Evolutionary conservation across 2,797 vertebrate genomes (phyloP).

Genomic region (Pseudopleuronectes americanus): DNA sequence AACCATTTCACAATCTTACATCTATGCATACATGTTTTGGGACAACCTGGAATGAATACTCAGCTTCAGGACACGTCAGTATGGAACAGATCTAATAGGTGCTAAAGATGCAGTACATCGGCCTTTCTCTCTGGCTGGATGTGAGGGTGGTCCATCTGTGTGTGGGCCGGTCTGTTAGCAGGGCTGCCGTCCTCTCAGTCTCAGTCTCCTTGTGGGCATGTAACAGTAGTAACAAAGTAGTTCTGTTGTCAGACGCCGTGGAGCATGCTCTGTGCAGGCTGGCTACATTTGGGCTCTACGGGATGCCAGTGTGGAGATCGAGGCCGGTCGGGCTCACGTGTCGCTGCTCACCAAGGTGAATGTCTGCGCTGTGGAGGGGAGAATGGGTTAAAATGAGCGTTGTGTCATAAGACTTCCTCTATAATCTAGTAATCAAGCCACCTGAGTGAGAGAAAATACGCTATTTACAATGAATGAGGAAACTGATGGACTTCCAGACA

Average conservation of each 20-base stretch:
- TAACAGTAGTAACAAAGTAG: conserved; percentile 54
- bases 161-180: conserved; percentile 23
- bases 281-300: conserved; percentile 68
- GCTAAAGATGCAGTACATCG: conserved; percentile 35
- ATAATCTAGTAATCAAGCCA: background rate
- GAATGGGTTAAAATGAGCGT: background rate
- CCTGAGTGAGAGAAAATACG: no score
- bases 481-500: background rate
- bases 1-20: conserved; percentile 51
- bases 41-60: conserved; percentile 23
- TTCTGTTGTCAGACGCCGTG: conserved; percentile 61
- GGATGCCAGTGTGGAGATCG: conserved; percentile 21
- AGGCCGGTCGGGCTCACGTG: conserved; percentile 59
- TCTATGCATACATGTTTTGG: conserved; percentile 21
- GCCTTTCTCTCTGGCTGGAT: conserved; percentile 19
- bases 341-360: conserved; percentile 72
- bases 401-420: no score
- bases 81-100: conserved; percentile 32
- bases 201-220: conserved; percentile 29
- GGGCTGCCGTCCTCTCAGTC: conserved; percentile 21
- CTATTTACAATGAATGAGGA: background rate
- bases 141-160: conserved; percentile 18
- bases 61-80: conserved; percentile 22
- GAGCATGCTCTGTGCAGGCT: conserved; percentile 63
- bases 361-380: conserved; percentile 62